Conservation (phyloP, 1,140 invertebrate genomes). For the Drosophila azteca region DNA sequence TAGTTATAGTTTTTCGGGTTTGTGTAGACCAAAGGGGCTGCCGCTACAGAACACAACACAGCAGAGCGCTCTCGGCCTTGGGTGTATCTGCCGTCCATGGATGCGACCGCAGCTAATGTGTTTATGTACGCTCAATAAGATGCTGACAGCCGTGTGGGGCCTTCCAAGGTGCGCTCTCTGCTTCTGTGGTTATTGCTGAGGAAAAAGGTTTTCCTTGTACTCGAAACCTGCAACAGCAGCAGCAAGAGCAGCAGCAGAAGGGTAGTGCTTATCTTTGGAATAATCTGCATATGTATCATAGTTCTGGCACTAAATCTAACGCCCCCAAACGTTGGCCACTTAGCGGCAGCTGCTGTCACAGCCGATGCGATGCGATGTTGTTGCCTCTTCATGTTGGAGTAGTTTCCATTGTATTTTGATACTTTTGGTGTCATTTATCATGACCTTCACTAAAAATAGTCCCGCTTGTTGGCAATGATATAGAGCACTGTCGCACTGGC, state of each 20-base stretch:
- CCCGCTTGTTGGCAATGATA: slow-evolving; percentile 26
- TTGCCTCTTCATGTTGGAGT: slow-evolving; percentile 16
- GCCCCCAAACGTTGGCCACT: slow-evolving; percentile 71
- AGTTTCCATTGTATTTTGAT: slow-evolving; percentile 66
- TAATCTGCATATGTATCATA: slow-evolving; percentile 58
- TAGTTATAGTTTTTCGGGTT: slow-evolving; percentile 61
- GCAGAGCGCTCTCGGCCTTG: slow-evolving; percentile 23
- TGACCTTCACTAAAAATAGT: slow-evolving; percentile 73
- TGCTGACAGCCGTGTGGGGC: slow-evolving; percentile 69
- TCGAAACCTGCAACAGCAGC: slow-evolving; percentile 63
- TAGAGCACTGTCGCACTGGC: slow-evolving; percentile 19
- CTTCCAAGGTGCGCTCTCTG: slow-evolving; percentile 60
- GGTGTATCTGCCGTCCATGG: slow-evolving; percentile 38
- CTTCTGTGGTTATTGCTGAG: slow-evolving; percentile 25
- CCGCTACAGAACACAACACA: slow-evolving; percentile 30
- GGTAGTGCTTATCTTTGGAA: slow-evolving; percentile 24
- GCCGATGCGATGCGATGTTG: slow-evolving; percentile 22
- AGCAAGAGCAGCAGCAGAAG: slow-evolving; percentile 49
- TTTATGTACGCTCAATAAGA: slow-evolving; percentile 78
- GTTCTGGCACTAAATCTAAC: slow-evolving; percentile 77
- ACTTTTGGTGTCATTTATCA: slow-evolving; percentile 79
- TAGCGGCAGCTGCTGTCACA: slow-evolving; percentile 72
- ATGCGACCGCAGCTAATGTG: slow-evolving; percentile 75
- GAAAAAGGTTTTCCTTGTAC: slow-evolving; percentile 74
- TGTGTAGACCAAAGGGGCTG: slow-evolving; percentile 60